phyloP scores from a whole-genome alignment of 2,888 invertebrate genomes.

The Rhorus exstirpatorius region DNA sequence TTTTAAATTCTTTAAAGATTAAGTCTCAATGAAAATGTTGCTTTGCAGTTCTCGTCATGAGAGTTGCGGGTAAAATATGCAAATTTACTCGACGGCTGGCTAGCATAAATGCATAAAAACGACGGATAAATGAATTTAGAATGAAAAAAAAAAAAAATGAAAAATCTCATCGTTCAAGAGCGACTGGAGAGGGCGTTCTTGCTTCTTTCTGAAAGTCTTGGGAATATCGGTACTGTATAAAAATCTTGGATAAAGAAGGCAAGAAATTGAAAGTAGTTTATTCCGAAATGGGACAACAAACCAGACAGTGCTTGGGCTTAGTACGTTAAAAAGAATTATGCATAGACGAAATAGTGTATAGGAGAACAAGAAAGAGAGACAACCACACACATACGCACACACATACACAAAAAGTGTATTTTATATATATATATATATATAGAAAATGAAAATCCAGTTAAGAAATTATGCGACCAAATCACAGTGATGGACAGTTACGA shows the following conservation, averaged over 20 bases:
- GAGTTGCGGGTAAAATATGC: too few species aligned
- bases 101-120: too few species aligned
- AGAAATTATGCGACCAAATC: constrained; percentile 84
- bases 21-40: too few species aligned
- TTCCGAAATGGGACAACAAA: constrained; percentile 77
- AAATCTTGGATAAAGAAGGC: too few species aligned
- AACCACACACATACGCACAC: constrained; percentile 38
- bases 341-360: constrained; percentile 29
- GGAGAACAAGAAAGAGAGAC: constrained; percentile 43
- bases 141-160: background rate
- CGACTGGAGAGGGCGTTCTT: background rate
- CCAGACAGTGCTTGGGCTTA: constrained; percentile 68
- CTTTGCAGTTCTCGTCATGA: too few species aligned
- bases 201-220: too few species aligned
- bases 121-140: too few species aligned
- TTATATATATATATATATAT: constrained; percentile 42
- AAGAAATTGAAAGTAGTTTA: constrained; percentile 41
- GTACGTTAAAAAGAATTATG: constrained; percentile 59
- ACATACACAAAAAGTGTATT: constrained; percentile 34
- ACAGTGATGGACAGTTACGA: constrained; percentile 82
- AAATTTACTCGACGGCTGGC: too few species aligned
- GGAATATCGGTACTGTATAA: too few species aligned
- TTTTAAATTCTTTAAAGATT: too few species aligned
- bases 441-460: constrained; percentile 75
- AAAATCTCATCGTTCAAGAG: background rate